Base-by-base conservation (phyloP, 2,113 vertebrate genomes). In the Cryptomyrus ogoouensis region DNA sequence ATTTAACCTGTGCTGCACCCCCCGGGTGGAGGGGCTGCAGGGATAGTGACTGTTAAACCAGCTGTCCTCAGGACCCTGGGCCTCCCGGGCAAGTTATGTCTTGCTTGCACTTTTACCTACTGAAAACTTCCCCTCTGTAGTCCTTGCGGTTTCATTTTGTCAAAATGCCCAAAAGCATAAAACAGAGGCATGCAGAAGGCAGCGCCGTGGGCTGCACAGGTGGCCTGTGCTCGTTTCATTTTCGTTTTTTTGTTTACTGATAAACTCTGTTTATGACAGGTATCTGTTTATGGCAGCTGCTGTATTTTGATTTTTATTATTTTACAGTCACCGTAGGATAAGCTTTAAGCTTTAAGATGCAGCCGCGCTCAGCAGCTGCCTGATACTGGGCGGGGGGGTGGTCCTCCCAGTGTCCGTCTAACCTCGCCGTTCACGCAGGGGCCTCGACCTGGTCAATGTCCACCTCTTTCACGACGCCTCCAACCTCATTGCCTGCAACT, bases 401-500 rank as follows among this genome's bases (percentile, higher is more conserved):
- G n/a, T 13, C 21, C 19, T 39, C 13, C 39, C 13, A 7, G 31
- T 58, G 35, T 15, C 27, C 89, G 21, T 15, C 27, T 91, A n/a
- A 58, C 39, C 85, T 85, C 31, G 21, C 90, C 56, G 88, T 91
- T 35, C 46, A 80, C 31, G 27, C 94, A 97, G 96, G 93, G 95
- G 93, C 49, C 91, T 97, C 49, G 96, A 97, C 91, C 93, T 97
- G 91, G 96, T 97, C 90, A 97, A 97, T 42, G 93, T 97, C 90
- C 96, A 97, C 91, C 95, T 97, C 85, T 97, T 97, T 93, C 96
- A 97, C 5, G 96, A 97, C 92, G 96, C 96, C 91, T 97, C 96
- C 87, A 97, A 97, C 93, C 95, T 97, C 91, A 93, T 96, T 85
- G 96, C 96, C 92, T 96, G 95, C 92, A 95, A 95, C 88, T 92